These are phyloP conservation scores for Meandrina meandrites DNA, from an alignment of 92 coral and sea anemone species.

Conservation along the genomic window DNA sequence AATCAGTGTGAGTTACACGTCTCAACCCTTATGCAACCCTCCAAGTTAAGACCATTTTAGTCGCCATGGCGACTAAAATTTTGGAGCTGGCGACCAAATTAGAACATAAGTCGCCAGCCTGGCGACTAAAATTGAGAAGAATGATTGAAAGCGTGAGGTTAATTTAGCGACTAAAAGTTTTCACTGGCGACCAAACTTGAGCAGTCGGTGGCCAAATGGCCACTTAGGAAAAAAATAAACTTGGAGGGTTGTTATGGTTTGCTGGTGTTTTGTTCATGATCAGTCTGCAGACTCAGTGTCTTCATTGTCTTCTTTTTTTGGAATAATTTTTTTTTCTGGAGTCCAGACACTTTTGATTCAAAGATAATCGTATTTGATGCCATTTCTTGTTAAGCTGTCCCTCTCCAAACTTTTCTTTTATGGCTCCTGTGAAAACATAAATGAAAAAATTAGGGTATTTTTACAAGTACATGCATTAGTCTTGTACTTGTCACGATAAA, in stretches of 20 bases:
- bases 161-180: no score
- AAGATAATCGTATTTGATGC: not conserved
- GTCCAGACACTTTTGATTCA: conserved; percentile 18
- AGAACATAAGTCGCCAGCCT: no score
- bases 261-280: not conserved
- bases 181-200: no score
- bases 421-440: not conserved
- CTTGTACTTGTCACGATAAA: not conserved
- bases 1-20: no score
- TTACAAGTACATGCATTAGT: not conserved
- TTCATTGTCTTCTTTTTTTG: not conserved
- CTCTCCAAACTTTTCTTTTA: conserved; percentile 7
- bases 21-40: not conserved
- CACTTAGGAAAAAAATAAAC: no score
- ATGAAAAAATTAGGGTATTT: not conserved
- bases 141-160: no score
- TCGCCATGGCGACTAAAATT: no score
- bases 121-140: no score
- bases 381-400: not conserved
- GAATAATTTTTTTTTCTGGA: not conserved
- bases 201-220: no score
- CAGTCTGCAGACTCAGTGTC: not conserved
- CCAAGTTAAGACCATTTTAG: no score
- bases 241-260: no score
- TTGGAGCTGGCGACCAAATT: no score